phyloP scores from a whole-genome alignment of 2,113 vertebrate genomes.

The Furnarius figulus region DNA sequence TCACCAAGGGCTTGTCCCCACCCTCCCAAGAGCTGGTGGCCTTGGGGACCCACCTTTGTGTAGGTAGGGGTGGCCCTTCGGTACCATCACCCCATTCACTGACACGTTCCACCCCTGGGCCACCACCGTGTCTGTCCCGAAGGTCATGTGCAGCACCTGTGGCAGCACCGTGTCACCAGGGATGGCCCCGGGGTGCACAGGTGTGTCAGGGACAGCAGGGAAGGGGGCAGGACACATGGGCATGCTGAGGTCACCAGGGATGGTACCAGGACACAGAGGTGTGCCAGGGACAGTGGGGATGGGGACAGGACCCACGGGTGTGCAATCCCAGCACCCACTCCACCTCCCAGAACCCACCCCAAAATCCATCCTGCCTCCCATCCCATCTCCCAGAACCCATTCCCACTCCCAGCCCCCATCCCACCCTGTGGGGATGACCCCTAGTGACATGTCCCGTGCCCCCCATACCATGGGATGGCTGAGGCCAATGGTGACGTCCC shows the following conservation, averaged over 20 bases:
- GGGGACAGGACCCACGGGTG: background rate
- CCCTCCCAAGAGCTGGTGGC: fast-evolving
- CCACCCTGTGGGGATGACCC: fast-evolving
- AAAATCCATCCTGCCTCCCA: background rate
- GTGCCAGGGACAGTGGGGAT: background rate
- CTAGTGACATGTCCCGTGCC: fast-evolving
- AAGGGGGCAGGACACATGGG: background rate
- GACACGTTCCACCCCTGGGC: constrained; percentile 72
- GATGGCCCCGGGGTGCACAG: background rate
- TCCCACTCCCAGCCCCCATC: background rate
- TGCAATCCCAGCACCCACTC: background rate
- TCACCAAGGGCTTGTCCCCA: fast-evolving
- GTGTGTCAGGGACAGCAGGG: background rate
- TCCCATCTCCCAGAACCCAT: background rate
- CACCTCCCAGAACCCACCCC: background rate
- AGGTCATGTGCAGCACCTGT: constrained; percentile 76
- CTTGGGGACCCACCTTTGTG: constrained; percentile 74
- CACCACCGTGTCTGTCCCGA: constrained; percentile 80
- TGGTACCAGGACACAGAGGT: too few relatives aligned
- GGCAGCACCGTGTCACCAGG: fast-evolving
- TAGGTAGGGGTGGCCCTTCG: constrained; percentile 72
- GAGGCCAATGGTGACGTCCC: constrained; percentile 77
- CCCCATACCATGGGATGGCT: constrained; percentile 72
- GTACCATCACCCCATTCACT: constrained; percentile 71
- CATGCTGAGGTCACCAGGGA: background rate